Evolutionary conservation across 2,113 vertebrate species (phyloP).

Genomic region (Ptilorrhoa leucosticta): DNA sequence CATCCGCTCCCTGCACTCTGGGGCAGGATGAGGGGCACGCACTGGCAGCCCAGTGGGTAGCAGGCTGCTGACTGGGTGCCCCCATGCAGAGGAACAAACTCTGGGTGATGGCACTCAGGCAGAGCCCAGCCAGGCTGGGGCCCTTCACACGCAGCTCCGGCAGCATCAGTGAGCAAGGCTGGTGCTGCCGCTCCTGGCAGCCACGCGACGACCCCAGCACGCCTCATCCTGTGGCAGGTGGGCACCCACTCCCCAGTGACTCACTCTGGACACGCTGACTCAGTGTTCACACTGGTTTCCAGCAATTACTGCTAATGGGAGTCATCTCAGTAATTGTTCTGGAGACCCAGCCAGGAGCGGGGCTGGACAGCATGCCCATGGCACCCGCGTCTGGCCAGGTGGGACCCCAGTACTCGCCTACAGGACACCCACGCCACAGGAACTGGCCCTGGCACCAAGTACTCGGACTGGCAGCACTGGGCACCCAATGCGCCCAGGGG

Average conservation of each 20-base stretch:
- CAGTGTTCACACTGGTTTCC: not conserved
- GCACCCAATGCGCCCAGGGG: not conserved
- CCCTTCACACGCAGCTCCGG: accelerated
- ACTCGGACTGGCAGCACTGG: accelerated
- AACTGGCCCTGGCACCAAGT: not conserved
- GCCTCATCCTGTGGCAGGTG: not conserved
- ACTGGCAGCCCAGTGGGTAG: accelerated
- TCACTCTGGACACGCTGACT: constrained; percentile 10
- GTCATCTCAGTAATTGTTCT: not conserved
- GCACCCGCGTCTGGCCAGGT: accelerated
- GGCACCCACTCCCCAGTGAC: not conserved
- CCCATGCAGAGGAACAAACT: accelerated
- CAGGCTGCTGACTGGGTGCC: accelerated
- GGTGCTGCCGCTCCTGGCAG: not conserved
- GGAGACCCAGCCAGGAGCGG: not conserved
- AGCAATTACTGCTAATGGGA: not conserved
- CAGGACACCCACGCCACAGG: not conserved
- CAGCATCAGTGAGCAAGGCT: accelerated
- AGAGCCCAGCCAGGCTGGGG: not conserved
- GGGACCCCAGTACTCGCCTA: not conserved
- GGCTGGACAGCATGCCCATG: not conserved
- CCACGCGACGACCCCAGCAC: accelerated
- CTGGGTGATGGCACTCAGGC: accelerated
- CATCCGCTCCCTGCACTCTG: not conserved
- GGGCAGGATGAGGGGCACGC: accelerated